Evolutionary conservation across 2,888 invertebrate genomes (phyloP), one percentile per base, ranked within the genome.

Genomic region (Erebia ligea): DNA sequence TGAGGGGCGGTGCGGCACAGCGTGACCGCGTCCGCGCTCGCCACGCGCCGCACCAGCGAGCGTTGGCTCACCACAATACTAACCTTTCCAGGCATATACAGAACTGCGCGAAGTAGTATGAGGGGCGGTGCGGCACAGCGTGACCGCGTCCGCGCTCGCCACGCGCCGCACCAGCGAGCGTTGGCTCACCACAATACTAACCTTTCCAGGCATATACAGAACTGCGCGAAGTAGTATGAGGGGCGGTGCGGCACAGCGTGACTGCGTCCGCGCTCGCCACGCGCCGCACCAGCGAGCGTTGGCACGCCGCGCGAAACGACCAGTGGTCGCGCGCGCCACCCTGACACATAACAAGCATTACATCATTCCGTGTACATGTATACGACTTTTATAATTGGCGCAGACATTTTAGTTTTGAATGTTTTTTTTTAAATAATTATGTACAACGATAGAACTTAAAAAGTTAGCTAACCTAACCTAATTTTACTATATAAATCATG

Each of bases 151-250:
- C 68, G 92, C 92, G 88, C 92, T 92, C 86, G 91, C 88, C 78
- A 92, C 93, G 79, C 93, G 90, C 3, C 92, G 88, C 76, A 92
- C 88, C 76, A 93, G 88, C 17, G 92, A 92, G 78, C 89, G 89
- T 75, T 92, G 90, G 84, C 92, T 91, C 81, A 92, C 91, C 84
- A 54, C 2, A 17, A 9, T 5, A 11, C 34, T 54, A 10, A 94
- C 94, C 91, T 85, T 92, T 94, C 94, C 89, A 95, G 84, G 91
- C 95, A 95, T 92, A 95, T 94, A 91, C 95, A 95, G 94, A 95
- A 95, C 80, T 95, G 95, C 91, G 95, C 95, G 95, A 95, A 94
- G 94, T 95, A 95, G 92, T 95, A 94, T 88, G 93, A 82, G 91
- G 92, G 90, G 81, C 92, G 91, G 92, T 92, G 81, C 92, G 91